Evolutionary conservation across 2,888 invertebrate species (phyloP).

Genomic region (Ennomos quercinarius): DNA sequence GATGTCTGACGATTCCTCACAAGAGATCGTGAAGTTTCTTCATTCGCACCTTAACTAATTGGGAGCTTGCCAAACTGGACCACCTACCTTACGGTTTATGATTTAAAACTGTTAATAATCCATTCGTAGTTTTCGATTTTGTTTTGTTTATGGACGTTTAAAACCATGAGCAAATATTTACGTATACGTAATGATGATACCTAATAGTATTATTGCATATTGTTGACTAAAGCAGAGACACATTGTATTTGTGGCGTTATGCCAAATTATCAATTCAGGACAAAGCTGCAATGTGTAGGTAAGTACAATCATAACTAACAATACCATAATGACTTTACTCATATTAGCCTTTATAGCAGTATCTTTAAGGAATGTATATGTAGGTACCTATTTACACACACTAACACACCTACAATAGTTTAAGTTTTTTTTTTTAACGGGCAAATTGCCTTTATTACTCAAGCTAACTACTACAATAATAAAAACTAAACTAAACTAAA

Average conservation of each 20-base stretch:
- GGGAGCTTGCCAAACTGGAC: conserved; percentile 59
- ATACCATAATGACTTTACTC: too few relatives aligned
- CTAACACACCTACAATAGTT: too few relatives aligned
- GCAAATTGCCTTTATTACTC: too few relatives aligned
- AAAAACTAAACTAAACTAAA: too few relatives aligned
- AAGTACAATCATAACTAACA: background rate
- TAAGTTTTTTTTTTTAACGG: too few relatives aligned
- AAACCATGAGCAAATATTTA: conserved; percentile 1
- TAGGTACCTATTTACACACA: too few relatives aligned
- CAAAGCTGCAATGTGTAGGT: conserved; percentile 27
- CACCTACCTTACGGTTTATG: conserved; percentile 52
- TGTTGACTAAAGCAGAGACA: too few relatives aligned
- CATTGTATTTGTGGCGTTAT: conserved; percentile 22
- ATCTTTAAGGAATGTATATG: too few relatives aligned
- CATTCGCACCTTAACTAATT: conserved; percentile 63
- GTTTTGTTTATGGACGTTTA: conserved; percentile 9
- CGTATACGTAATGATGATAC: too few relatives aligned
- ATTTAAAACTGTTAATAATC: conserved; percentile 48
- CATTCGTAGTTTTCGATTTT: conserved; percentile 30
- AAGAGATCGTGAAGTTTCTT: conserved; percentile 42
- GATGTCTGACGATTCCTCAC: conserved; percentile 44
- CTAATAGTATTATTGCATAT: too few relatives aligned
- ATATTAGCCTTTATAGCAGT: too few relatives aligned
- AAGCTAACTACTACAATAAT: too few relatives aligned
- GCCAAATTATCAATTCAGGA: conserved; percentile 36